Evolutionary conservation across 2,113 vertebrate species (phyloP).

Genomic region (Canis aureus): DNA sequence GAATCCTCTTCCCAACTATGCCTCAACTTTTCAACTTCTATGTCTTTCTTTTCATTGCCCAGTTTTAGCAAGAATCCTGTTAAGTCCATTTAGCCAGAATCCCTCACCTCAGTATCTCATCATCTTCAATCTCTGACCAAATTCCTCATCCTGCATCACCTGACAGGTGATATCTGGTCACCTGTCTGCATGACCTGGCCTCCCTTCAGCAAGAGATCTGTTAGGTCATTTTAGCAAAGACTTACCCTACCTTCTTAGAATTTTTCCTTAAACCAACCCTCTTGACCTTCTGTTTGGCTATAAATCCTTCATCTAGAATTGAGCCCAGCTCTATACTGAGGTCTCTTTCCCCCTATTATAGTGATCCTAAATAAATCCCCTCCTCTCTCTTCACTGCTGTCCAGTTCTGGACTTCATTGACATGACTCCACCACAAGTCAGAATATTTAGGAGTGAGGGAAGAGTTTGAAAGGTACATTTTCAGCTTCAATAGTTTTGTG

Average conservation of each 20-base stretch:
- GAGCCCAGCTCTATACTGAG: neutral
- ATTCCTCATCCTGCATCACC: neutral
- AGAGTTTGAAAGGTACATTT: neutral
- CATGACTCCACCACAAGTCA: neutral
- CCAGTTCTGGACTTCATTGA: neutral
- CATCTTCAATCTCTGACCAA: neutral
- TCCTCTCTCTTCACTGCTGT: neutral
- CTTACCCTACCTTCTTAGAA: no score
- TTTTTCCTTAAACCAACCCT: neutral
- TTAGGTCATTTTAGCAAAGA: neutral
- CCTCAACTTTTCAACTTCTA: neutral
- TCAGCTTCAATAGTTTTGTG: neutral
- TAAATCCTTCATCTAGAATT: neutral
- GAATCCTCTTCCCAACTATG: neutral
- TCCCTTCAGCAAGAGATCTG: neutral
- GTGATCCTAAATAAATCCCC: neutral
- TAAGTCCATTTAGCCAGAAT: neutral
- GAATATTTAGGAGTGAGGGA: neutral
- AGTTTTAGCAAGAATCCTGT: neutral
- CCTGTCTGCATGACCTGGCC: no score
- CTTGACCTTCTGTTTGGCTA: neutral
- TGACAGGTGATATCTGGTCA: neutral
- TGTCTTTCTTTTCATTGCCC: neutral
- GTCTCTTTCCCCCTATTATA: neutral
- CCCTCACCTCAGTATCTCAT: accelerated